Evolutionary conservation across 2,888 invertebrate species (phyloP), one percentile per base, ranked within the genome.

Genomic region (Diplolepis rosae): DNA sequence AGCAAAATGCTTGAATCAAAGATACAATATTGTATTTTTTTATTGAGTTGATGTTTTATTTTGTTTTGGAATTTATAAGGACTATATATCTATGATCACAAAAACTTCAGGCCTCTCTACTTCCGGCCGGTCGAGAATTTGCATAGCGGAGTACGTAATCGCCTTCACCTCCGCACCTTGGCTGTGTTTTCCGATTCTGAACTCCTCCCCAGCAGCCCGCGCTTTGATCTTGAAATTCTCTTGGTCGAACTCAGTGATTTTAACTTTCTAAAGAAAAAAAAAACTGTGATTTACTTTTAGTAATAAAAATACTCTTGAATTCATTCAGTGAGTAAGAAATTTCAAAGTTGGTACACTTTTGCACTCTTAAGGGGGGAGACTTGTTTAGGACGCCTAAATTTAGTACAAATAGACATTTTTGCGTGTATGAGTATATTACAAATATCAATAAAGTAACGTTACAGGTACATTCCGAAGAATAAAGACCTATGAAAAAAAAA

Each of bases 111-210:
- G 93, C 83, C 92, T 91, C 77, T 92, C 92, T 82, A 92, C 92
- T 79, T 94, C 91, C 51, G 93, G 92, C 79, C 92, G 91, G 83
- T 94, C 93, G 79, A 97, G 90, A 77, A 96, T 92, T 90, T 99
- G 98, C 99, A 99, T 99, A 69, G 98, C 97, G 6, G 99, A 98
- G 90, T 99, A 99, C 4, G 99, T 99, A 78, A 99, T 99, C 35
- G 99, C 99, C 89, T 99, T 99, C 2, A 99, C 97, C 90, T 99
- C 99, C 1, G 97, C 95, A 13, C 98, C 99, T 90, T 98, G 99
- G 0, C 98, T 96, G 90, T 99, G 99, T 89, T 96, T 98, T 1
- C 94, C 94, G 69, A 98, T 91, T 82, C 93, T 92, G 89, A 99
- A 99, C 82, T 95, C 94, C 90, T 99, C 99, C n/a, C 99, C 98